Evolutionary conservation across 30 jellyfish, hydroid and myxozoan species (phyloP).

Genomic region (Aurelia coerulea): DNA sequence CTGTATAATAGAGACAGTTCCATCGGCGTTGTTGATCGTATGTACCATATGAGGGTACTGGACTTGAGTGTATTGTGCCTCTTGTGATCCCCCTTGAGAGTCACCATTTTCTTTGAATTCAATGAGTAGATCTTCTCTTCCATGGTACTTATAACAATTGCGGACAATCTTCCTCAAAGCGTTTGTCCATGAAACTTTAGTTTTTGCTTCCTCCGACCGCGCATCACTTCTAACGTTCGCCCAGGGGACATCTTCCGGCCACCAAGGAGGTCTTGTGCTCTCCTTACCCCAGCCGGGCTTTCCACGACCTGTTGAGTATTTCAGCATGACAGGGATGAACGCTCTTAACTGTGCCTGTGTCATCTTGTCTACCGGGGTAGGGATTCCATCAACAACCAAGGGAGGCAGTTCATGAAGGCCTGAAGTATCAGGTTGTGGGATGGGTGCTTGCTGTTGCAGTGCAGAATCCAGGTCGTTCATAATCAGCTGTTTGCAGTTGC

Average conservation of each 20-base stretch:
- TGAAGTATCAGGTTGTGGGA: constrained; percentile 86
- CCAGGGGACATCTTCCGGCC: constrained; percentile 99
- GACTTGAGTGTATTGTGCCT: constrained; percentile 75
- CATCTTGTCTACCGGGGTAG: constrained; percentile 99
- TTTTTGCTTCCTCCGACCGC: constrained; percentile 89
- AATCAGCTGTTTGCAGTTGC: constrained; percentile 83
- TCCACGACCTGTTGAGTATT: constrained; percentile 98
- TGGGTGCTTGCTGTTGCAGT: constrained; percentile 91
- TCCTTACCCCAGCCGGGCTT: constrained; percentile 99
- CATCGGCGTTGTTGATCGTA: constrained; percentile 97
- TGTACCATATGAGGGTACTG: constrained; percentile 98
- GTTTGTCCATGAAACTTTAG: constrained; percentile 96
- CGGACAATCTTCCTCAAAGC: constrained; percentile 92
- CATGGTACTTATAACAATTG: constrained; percentile 91
- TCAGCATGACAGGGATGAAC: constrained; percentile 97
- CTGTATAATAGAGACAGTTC: constrained; percentile 95
- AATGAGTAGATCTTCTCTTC: constrained; percentile 87
- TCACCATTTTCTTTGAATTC: constrained; percentile 89
- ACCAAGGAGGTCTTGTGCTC: constrained; percentile 98
- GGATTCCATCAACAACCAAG: constrained; percentile 97
- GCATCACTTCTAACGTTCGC: constrained; percentile 99
- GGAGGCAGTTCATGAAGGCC: constrained; percentile 98
- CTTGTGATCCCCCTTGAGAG: constrained; percentile 43
- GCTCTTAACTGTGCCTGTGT: constrained; percentile 99
- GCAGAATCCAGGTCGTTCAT: constrained; percentile 96